Evolutionary conservation across 2,888 invertebrate species (phyloP), one percentile per base, ranked within the genome.

Genomic region (Synergus itoensis): DNA sequence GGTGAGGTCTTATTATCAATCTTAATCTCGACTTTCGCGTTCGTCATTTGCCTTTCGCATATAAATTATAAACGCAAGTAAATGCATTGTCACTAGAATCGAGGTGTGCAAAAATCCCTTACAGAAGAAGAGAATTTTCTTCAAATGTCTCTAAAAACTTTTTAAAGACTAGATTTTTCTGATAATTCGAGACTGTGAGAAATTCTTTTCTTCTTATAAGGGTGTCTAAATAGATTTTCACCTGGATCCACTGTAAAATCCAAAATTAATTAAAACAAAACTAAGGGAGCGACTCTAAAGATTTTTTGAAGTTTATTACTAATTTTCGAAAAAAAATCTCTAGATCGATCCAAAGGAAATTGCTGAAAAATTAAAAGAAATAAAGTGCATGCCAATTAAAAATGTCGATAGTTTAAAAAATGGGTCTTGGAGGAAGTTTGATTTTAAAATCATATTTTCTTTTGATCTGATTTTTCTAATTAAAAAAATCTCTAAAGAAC

Each of bases 1-100:
- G 91, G 91, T 91, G 82, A 82, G 86, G 67, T 65, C 53, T 53
- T 28, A 36, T 2, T 36, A 67, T 21, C 43, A 67, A 53, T 73
- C 28, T 28, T 36, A 45, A 53, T 73, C 11, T 40, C 40, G 36
- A n/a, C 11, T 73, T 36, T 40, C 73, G 73, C 73, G 73, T 53
- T 73, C 36, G 53, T 53, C 73, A 73, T 73, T 73, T 53, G 73
- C 53, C 73, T 73, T 48, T 73, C 53, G 36, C 28, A 48, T 28
- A 64, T 36, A 36, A 36, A 36, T 36, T 7, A 36, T 36, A 36
- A 73, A 48, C 36, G 53, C 48, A 53, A 73, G 36, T 67, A 67
- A 53, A 53, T 53, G 73, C 73, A 73, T 73, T 41, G 18, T 67
- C 53, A 73, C 48, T n/a, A 36, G 73, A 73, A 73, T 73, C 73